phyloP scores from a whole-genome alignment of 2,113 vertebrate species.

The Prionailurus bengalensis region DNA sequence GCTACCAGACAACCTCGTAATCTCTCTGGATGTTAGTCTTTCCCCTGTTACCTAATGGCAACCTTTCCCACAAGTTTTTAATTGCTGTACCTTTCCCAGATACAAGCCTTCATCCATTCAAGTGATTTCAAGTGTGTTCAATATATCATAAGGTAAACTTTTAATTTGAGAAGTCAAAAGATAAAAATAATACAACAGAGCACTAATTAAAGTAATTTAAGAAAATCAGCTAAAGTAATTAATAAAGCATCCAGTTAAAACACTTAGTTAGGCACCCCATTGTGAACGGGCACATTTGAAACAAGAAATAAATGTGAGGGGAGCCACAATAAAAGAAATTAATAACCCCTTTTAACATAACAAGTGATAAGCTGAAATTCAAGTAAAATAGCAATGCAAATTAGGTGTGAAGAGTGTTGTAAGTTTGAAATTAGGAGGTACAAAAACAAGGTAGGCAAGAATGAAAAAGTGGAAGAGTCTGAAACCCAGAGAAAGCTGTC shows the following conservation, averaged over 20 bases:
- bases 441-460: slow-evolving; percentile 19
- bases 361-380: slow-evolving; percentile 52
- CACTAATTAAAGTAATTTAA: slow-evolving; percentile 61
- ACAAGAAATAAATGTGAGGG: slow-evolving; percentile 28
- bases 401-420: background rate
- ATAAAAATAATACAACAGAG: slow-evolving; percentile 57
- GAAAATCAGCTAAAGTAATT: slow-evolving; percentile 55
- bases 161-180: slow-evolving; percentile 53
- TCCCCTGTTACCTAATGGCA: background rate
- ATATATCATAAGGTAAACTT: slow-evolving; percentile 33
- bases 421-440: background rate
- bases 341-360: slow-evolving; percentile 43
- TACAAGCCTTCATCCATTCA: slow-evolving; percentile 9
- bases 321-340: slow-evolving; percentile 46
- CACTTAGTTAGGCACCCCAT: background rate
- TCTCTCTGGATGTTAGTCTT: background rate
- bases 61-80: background rate
- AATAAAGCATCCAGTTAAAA: slow-evolving; percentile 60
- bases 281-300: slow-evolving; percentile 42
- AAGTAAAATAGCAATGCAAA: slow-evolving; percentile 55
- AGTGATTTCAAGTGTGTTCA: background rate
- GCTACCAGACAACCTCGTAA: background rate
- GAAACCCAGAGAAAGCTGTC: background rate
- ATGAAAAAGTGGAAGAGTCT: background rate
- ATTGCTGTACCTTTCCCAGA: background rate